Conservation (phyloP, 2,113 vertebrate genomes). For the Hydrolagus affinis region DNA sequence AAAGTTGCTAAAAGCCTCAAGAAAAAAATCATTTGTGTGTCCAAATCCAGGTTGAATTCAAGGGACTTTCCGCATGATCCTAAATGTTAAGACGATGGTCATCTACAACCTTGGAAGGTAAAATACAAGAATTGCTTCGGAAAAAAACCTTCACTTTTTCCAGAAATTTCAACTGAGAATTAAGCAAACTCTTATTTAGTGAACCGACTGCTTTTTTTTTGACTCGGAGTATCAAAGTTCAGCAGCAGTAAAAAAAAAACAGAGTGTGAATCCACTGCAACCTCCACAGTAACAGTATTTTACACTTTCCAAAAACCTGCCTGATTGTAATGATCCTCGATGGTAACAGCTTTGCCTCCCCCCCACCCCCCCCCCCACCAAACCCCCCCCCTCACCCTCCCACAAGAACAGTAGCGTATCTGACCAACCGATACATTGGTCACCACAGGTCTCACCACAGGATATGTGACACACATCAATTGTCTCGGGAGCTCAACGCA, state of each 20-base stretch:
- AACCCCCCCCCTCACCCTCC: too few species aligned
- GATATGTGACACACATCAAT: slow-evolving; percentile 4
- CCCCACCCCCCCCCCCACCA: too few species aligned
- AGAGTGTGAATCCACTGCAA: slow-evolving; percentile 7
- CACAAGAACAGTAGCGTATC: too few species aligned
- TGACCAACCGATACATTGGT: too few species aligned
- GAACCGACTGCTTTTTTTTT: too few species aligned
- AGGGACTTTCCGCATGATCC: too few species aligned
- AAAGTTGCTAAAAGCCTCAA: too few species aligned
- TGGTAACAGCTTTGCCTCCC: neutral
- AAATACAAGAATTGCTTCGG: neutral
- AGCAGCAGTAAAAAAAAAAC: too few species aligned
- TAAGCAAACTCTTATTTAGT: neutral
- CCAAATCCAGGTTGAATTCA: too few species aligned
- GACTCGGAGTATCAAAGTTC: neutral
- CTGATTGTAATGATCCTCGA: slow-evolving; percentile 2
- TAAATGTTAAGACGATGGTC: too few species aligned
- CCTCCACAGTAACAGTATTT: slow-evolving; percentile 1
- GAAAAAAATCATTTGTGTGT: too few species aligned
- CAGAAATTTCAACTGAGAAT: neutral
- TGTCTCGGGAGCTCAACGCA: neutral
- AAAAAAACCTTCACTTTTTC: neutral
- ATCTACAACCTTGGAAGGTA: too few species aligned
- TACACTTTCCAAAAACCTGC: slow-evolving; percentile 17
- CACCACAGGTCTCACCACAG: slow-evolving; percentile 7